Percentiles rank a stretch among this genome's conserved stretches.
Conservation (phyloP, 2,113 vertebrate genomes). For the Psilopogon haemacephalus region DNA sequence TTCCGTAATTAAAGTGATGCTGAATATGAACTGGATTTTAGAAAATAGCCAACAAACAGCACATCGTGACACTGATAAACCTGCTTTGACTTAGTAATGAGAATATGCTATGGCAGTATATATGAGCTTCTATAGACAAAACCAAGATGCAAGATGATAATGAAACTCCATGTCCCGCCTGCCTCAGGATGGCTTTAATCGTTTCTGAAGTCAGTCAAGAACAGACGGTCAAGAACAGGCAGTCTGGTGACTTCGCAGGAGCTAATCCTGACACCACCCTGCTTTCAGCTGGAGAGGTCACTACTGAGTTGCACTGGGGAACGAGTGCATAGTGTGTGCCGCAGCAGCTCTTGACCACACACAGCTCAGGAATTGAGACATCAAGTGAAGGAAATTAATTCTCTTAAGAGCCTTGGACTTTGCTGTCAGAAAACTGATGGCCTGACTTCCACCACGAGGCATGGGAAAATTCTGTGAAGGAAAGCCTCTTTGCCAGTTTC, state of each 20-base stretch:
- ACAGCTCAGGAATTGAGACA: conserved; percentile 1
- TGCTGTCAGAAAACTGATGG: not conserved
- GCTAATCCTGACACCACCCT: not conserved
- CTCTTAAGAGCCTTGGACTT: conserved; percentile 13
- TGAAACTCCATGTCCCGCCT: not conserved
- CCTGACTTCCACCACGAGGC: not conserved
- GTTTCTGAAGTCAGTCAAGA: not conserved
- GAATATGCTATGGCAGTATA: not conserved
- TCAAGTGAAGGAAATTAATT: not conserved
- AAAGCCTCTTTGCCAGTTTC: not conserved
- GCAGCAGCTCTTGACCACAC: not conserved
- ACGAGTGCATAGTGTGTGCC: not conserved
- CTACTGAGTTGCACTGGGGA: conserved; percentile 39
- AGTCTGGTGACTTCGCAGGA: not conserved
- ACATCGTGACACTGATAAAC: not conserved
- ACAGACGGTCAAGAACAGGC: too few species aligned
- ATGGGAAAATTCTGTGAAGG: conserved; percentile 20
- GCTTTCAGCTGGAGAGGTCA: conserved; percentile 56
- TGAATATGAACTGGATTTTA: conserved; percentile 35
- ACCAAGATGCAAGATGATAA: not conserved
- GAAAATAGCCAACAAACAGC: not conserved
- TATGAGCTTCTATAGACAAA: not conserved
- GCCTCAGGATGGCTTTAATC: not conserved
- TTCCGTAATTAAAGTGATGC: conserved; percentile 57
- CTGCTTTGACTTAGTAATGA: not conserved